Evolutionary conservation across 2,113 vertebrate species (phyloP).

Genomic region (Engraulis encrasicolus): DNA sequence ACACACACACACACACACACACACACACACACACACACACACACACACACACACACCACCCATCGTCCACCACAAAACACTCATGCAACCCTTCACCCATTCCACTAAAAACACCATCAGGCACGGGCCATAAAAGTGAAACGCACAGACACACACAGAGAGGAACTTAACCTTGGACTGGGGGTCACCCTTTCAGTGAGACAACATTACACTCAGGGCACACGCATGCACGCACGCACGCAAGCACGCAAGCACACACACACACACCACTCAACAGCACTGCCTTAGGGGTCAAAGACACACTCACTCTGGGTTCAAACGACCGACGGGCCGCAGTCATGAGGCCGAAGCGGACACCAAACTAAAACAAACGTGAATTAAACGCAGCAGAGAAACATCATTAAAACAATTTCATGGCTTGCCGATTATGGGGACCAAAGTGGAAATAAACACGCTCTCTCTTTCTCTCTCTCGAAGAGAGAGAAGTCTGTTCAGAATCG

Average conservation of each 20-base stretch:
- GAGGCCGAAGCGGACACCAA: not conserved
- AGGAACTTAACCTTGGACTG: conserved; percentile 7
- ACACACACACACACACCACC: not conserved
- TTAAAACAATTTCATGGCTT: not conserved
- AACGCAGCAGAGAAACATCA: not conserved
- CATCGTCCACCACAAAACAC: not conserved
- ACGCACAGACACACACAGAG: conserved; percentile 12
- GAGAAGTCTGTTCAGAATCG: not conserved
- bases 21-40: not conserved
- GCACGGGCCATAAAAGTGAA: conserved; percentile 1
- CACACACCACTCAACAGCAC: conserved; percentile 3
- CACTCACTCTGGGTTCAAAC: not conserved
- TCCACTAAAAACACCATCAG: conserved; percentile 11
- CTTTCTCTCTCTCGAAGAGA: too few relatives aligned
- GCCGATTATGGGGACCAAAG: not conserved
- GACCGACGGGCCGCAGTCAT: not conserved
- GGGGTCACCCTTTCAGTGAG: not conserved
- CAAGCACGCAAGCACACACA: too few relatives aligned
- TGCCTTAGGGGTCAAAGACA: not conserved
- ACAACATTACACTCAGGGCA: not conserved
- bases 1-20: not conserved
- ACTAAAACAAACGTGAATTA: conserved; percentile 3
- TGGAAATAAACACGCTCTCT: not conserved
- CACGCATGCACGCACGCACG: too few relatives aligned
- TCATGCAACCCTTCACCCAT: not conserved